Percentiles rank a stretch among this genome's conserved stretches.
These are phyloP conservation scores for Sternarchorhynchus goeldii DNA, from an alignment of 2,797 vertebrate species.

Conservation along the genomic window DNA sequence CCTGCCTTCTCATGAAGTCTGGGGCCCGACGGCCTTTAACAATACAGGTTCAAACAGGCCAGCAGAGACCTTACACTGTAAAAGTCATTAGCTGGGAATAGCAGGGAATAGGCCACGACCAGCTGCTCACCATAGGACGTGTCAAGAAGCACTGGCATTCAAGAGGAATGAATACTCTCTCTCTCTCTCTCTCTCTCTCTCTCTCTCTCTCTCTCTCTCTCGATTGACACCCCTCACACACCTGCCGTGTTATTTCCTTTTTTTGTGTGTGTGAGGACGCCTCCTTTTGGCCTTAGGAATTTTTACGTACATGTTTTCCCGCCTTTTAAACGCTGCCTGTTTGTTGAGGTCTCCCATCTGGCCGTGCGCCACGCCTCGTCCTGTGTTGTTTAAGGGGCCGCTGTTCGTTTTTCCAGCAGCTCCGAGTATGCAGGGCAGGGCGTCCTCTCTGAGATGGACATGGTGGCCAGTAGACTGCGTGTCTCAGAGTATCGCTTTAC, in stretches of 20 bases:
- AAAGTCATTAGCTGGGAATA: constrained; percentile 63
- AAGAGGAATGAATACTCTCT: constrained; percentile 52
- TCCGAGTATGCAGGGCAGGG: constrained; percentile 35
- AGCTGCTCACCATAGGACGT: constrained; percentile 44
- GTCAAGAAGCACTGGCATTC: constrained; percentile 42
- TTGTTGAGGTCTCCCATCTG: constrained; percentile 55
- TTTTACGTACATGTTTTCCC: constrained; percentile 45
- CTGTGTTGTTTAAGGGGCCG: constrained; percentile 52
- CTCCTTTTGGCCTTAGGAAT: constrained; percentile 40
- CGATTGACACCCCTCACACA: not conserved
- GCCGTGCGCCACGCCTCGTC: constrained; percentile 44
- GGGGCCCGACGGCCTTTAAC: constrained; percentile 52
- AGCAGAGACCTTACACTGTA: constrained; percentile 47
- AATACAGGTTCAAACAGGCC: constrained; percentile 61
- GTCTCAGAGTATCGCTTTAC: constrained; percentile 54
- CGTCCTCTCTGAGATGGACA: constrained; percentile 41
- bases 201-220: constrained; percentile 22
- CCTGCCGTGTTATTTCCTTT: constrained; percentile 41
- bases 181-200: constrained; percentile 37
- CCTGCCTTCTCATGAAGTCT: constrained; percentile 60
- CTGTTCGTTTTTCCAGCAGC: constrained; percentile 56
- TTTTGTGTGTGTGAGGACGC: constrained; percentile 52
- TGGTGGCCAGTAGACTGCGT: constrained; percentile 47
- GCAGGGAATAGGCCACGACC: constrained; percentile 40
- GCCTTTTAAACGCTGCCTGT: constrained; percentile 49